Base-by-base conservation (phyloP, 2,797 vertebrate species). In the Tauraco hartlaubi region DNA sequence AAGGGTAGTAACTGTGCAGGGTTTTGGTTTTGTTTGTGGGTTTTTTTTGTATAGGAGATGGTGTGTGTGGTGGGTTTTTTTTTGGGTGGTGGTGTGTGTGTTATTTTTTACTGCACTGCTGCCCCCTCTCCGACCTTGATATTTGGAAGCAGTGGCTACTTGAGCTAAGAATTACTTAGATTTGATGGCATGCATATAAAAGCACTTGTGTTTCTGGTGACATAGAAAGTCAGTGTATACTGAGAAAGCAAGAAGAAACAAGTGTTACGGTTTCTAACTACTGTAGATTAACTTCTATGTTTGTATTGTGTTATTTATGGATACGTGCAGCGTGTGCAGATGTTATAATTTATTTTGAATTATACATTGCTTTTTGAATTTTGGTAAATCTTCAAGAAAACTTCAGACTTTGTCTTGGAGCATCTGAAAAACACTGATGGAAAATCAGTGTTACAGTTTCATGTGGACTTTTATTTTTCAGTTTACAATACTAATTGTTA, bases 1-100 rank as follows among this genome's bases (percentile, higher is more conserved):
- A 17, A 25, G 41, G 11, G 10, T 4, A 2, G 35, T 28, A 78
- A 55, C 7, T 1, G 0, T n/a, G n/a, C 29, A 73, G 9, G 1
- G n/a, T 25, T 56, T 64, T 48, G 7, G 13, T 41, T 41, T 41
- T 41, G 13, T 41, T 41, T 41, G 12, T 29, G 16, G 26, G 15
- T 52, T 49, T 44, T 61, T 23, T 41, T 43, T 75, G 23, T 39
- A 20, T n/a, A 21, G 2, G 19, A 19, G 29, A 18, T 54, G 31
- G 44, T 46, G 44, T 8, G 29, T 55, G 28, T 64, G 7, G 9
- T 73, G 31, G 25, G 19, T 85, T 51, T 10, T 26, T 21, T 18
- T 21, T 26, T 31, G 10, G 43, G 43, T 43, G 43, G 43, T 44
- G 43, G 43, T 35, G 35, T 41, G 39, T 37, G 29, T 33, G 11